phyloP scores from a whole-genome alignment of 2,888 invertebrate species.

The Cheilosia scutellata region DNA sequence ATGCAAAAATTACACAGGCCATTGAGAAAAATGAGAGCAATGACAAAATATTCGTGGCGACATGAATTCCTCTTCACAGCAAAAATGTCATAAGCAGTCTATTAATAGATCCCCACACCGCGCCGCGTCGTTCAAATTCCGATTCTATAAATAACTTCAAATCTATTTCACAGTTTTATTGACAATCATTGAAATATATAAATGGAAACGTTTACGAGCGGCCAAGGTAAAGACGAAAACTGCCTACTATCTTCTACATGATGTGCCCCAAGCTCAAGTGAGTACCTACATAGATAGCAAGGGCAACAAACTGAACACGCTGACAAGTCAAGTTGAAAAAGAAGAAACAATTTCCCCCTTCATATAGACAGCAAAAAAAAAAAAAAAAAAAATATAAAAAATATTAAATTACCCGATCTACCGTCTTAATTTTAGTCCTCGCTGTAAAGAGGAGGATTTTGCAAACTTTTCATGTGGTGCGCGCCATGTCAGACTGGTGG shows the following conservation, averaged over 20 bases:
- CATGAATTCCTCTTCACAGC: neutral
- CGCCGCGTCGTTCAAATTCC: neutral
- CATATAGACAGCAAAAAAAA: neutral
- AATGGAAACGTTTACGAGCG: slow-evolving; percentile 16
- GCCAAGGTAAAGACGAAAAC: slow-evolving; percentile 18
- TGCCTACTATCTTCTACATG: neutral
- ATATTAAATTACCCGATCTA: slow-evolving; percentile 25
- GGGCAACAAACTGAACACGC: neutral
- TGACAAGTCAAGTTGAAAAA: neutral
- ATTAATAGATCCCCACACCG: slow-evolving; percentile 2
- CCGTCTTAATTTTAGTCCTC: slow-evolving; percentile 1
- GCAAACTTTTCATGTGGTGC: neutral
- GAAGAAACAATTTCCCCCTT: neutral
- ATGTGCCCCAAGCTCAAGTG: neutral
- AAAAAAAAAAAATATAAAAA: neutral
- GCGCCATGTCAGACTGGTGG: slow-evolving; percentile 17
- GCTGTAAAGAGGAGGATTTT: slow-evolving; percentile 11
- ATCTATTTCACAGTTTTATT: slow-evolving; percentile 21
- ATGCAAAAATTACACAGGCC: slow-evolving; percentile 29
- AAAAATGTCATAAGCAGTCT: slow-evolving; percentile 2
- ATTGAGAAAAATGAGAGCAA: slow-evolving; percentile 24
- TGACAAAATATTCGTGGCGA: slow-evolving; percentile 10
- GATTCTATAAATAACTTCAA: slow-evolving; percentile 21
- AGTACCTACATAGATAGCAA: neutral
- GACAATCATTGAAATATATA: slow-evolving; percentile 24